Conservation (phyloP, 2,113 vertebrate species). For the Silurus glanis region DNA sequence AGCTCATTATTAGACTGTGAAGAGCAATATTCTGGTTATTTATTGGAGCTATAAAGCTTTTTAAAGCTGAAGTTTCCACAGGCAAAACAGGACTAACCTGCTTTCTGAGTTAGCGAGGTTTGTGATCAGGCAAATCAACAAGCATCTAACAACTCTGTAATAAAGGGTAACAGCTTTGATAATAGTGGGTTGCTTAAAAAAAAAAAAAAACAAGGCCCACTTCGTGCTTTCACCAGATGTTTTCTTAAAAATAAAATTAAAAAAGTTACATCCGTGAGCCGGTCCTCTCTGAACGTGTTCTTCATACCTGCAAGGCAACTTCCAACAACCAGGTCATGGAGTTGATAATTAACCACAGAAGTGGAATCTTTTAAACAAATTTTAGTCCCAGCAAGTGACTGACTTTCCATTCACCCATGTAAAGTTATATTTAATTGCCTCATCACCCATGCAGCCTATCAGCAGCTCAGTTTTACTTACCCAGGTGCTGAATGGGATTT, state of each 20-base stretch:
- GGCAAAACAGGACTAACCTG: background rate
- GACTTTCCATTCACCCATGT: slow-evolving; percentile 22
- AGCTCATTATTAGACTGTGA: background rate
- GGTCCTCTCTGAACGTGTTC: background rate
- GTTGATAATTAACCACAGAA: slow-evolving; percentile 27
- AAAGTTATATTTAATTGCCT: background rate
- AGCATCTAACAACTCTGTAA: background rate
- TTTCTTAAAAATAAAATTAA: background rate
- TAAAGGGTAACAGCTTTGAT: background rate
- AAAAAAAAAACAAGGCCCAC: background rate
- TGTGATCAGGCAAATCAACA: background rate
- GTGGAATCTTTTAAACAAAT: slow-evolving; percentile 16
- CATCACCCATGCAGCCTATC: background rate
- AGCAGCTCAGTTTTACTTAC: background rate
- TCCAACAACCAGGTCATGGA: background rate
- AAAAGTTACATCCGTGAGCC: background rate
- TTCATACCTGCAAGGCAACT: no score
- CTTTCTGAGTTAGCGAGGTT: background rate
- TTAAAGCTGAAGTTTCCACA: background rate
- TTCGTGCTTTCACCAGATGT: background rate
- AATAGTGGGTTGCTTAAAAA: background rate
- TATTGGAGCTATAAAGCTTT: background rate
- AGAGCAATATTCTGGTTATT: background rate
- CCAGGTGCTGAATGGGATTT: background rate
- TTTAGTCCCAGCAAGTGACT: slow-evolving; percentile 6